A percentile compares a stretch with the other conserved stretches of the same genome.
These are phyloP conservation scores for Erebia aethiops DNA, from an alignment of 2,888 invertebrate species.

Conservation along the genomic window DNA sequence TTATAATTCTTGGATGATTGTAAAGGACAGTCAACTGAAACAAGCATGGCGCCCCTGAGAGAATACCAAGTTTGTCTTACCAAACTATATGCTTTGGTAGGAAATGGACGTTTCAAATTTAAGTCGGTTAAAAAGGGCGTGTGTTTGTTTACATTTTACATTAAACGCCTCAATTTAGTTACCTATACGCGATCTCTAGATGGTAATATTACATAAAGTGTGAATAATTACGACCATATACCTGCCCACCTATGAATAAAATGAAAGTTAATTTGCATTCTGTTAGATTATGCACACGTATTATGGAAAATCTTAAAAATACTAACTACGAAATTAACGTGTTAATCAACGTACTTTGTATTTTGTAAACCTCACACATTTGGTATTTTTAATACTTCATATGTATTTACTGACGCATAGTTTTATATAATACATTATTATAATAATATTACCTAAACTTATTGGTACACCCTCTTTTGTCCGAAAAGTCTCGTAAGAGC, in stretches of 20 bases:
- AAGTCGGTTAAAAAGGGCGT: neutral
- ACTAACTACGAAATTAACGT: neutral
- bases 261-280: slow-evolving; percentile 38
- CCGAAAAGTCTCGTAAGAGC: no score
- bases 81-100: no score
- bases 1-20: no score
- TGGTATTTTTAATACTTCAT: no score
- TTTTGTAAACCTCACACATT: neutral
- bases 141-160: slow-evolving; percentile 12
- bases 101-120: no score
- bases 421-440: neutral
- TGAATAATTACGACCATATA: slow-evolving; percentile 29
- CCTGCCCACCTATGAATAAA: slow-evolving; percentile 30
- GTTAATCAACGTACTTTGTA: neutral
- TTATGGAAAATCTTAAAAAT: slow-evolving; percentile 21
- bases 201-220: slow-evolving; percentile 35
- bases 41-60: no score
- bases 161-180: neutral
- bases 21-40: no score
- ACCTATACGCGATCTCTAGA: slow-evolving; percentile 25
- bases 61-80: no score
- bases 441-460: no score
- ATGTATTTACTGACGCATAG: no score
- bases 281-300: slow-evolving; percentile 32
- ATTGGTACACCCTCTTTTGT: no score